Conservation (phyloP, 2,113 vertebrate species). For the Corythaeola cristata region DNA sequence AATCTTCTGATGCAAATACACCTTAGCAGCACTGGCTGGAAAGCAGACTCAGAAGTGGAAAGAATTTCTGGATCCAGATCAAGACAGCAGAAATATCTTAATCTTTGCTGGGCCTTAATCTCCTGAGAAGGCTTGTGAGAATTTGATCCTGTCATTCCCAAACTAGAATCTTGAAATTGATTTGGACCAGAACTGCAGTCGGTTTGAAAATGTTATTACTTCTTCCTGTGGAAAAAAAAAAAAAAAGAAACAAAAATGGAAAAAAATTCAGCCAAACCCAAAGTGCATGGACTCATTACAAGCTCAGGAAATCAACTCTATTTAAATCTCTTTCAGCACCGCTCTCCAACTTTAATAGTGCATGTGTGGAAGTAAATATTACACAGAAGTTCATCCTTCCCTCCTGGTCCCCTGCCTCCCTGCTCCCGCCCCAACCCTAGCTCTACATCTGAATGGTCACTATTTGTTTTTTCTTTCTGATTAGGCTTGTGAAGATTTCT, state of each 20-base stretch:
- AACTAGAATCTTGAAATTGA: constrained; percentile 47
- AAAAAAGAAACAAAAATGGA: background rate
- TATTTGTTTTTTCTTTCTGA: background rate
- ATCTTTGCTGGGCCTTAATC: constrained; percentile 18
- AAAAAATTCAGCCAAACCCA: constrained; percentile 56
- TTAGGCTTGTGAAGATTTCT: background rate
- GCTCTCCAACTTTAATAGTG: constrained; percentile 32
- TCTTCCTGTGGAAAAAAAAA: constrained; percentile 32
- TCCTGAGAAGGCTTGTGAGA: constrained; percentile 47
- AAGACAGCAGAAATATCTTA: constrained; percentile 51
- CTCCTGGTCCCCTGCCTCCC: background rate
- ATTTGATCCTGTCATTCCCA: constrained; percentile 60
- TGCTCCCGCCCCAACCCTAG: background rate
- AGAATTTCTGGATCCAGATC: constrained; percentile 50
- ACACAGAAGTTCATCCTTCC: background rate
- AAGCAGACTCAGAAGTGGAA: constrained; percentile 49
- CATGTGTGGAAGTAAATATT: background rate
- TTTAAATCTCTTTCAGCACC: constrained; percentile 54
- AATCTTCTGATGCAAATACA: constrained; percentile 21
- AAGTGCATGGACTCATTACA: constrained; percentile 55
- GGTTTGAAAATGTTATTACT: constrained; percentile 44
- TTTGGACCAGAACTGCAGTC: constrained; percentile 10
- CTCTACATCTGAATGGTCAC: background rate
- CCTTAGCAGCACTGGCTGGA: constrained; percentile 34
- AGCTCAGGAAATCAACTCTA: constrained; percentile 55